Evolutionary conservation across 1,140 invertebrate species (phyloP).

Genomic region (Drosophila eugracilis): DNA sequence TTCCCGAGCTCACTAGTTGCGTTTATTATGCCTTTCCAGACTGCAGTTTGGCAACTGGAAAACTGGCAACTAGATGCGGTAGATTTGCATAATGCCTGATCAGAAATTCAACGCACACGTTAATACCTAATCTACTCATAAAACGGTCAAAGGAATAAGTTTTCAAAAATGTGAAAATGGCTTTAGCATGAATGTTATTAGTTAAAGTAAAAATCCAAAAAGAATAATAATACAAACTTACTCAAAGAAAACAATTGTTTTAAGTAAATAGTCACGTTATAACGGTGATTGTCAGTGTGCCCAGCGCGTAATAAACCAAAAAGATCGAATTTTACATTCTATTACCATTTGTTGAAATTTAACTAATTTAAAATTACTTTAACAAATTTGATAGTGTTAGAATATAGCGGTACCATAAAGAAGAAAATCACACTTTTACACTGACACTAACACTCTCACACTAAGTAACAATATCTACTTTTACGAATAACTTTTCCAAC

Average conservation of each 20-base stretch:
- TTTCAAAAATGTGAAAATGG: constrained; percentile 9
- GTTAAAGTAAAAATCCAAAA: not conserved
- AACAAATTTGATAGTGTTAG: no score
- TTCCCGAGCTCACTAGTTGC: constrained; percentile 65
- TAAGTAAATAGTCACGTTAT: no score
- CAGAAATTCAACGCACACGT: constrained; percentile 41
- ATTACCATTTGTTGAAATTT: no score
- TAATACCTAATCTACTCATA: constrained; percentile 33
- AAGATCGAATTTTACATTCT: no score
- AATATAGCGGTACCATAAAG: no score
- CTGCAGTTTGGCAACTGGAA: constrained; percentile 25
- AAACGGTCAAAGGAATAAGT: constrained; percentile 7
- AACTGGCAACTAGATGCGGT: constrained; percentile 11
- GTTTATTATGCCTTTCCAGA: constrained; percentile 30
- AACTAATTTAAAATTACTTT: no score
- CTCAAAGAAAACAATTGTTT: no score
- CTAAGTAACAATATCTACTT: no score
- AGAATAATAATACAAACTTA: no score
- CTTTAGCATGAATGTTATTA: not conserved
- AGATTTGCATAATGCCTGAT: constrained; percentile 40
- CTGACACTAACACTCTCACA: not conserved
- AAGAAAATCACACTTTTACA: not conserved
- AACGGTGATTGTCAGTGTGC: no score
- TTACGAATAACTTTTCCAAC: not conserved
- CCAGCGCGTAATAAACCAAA: no score